These are phyloP conservation scores for Aphis craccivora DNA, from an alignment of 1,140 invertebrate species.

Conservation along the genomic window DNA sequence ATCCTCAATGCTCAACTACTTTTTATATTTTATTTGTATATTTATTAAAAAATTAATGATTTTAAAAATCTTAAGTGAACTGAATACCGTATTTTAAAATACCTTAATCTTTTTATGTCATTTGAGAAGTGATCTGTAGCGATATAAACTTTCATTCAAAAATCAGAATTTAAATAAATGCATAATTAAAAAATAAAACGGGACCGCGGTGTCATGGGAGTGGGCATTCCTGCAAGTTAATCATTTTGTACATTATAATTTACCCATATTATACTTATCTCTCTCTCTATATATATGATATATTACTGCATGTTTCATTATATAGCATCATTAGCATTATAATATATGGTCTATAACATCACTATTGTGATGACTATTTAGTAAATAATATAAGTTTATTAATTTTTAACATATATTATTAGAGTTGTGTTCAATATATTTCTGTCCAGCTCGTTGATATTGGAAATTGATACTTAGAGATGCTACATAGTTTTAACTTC, in stretches of 20 bases:
- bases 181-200: background rate
- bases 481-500: background rate
- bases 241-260: background rate
- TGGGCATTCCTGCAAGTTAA: background rate
- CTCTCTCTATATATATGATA: no score
- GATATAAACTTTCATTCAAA: background rate
- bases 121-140: background rate
- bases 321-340: no score
- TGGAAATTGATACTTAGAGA: background rate
- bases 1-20: background rate
- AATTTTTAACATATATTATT: no score
- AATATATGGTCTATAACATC: no score
- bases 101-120: background rate
- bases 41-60: no score
- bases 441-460: background rate
- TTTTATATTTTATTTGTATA: no score
- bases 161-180: background rate
- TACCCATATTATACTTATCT: no score
- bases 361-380: no score
- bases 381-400: no score
- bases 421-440: no score
- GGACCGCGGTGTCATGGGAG: background rate
- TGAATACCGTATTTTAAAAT: background rate
- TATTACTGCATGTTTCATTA: no score
- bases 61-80: background rate